These are phyloP conservation scores for Lepisosteus oculatus DNA, from an alignment of 2,113 vertebrate species.

Conservation along the genomic window DNA sequence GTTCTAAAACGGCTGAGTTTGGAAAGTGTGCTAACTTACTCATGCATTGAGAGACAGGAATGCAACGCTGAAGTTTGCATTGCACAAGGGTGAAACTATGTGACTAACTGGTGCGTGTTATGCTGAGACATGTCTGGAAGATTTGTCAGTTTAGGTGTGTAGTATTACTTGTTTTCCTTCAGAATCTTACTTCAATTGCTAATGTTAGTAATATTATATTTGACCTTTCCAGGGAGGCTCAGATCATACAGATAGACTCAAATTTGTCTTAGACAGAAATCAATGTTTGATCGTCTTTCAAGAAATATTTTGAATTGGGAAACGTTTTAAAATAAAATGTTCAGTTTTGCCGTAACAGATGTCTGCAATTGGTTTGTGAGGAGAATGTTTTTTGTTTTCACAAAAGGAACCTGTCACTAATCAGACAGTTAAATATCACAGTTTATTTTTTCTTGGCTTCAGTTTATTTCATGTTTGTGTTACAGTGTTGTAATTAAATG, in stretches of 20 bases:
- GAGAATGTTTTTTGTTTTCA: no score
- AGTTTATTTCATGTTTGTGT: no score
- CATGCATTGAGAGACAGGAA: conserved; percentile 42
- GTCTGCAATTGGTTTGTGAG: no score
- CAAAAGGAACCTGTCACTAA: no score
- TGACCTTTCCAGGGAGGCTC: neutral
- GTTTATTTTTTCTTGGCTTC: no score
- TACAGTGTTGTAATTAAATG: no score
- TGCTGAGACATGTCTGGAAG: conserved; percentile 55
- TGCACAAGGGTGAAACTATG: conserved; percentile 33
- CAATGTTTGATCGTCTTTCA: no score
- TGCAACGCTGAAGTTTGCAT: conserved; percentile 34
- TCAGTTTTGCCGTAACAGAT: no score
- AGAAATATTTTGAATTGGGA: no score
- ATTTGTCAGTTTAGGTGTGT: conserved; percentile 22
- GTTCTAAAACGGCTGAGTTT: neutral
- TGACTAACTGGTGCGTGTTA: conserved; percentile 34
- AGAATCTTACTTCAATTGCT: conserved; percentile 2
- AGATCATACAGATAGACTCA: neutral
- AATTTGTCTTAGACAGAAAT: neutral
- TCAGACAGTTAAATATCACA: no score
- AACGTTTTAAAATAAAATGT: no score
- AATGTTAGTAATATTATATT: conserved; percentile 15
- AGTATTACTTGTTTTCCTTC: conserved; percentile 11
- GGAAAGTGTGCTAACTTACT: conserved; percentile 33